phyloP scores from a whole-genome alignment of 2,888 invertebrate species.

The Drosophila planitibia region DNA sequence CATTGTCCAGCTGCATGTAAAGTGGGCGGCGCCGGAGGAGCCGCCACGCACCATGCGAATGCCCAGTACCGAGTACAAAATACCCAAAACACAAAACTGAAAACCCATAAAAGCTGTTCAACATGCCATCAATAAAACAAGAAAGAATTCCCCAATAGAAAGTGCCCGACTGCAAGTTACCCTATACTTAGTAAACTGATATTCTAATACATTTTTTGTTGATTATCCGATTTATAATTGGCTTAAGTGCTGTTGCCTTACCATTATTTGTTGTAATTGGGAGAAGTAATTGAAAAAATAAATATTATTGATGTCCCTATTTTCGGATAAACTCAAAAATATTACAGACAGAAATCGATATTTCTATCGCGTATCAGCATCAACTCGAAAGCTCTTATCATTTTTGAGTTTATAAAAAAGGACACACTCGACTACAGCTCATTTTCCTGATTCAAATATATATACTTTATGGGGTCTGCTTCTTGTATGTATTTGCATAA shows the following conservation, averaged over 20 bases:
- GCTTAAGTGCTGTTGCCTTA: background rate
- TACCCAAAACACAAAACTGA: constrained; percentile 43
- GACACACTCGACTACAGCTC: background rate
- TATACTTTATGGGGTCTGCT: background rate
- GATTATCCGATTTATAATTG: background rate
- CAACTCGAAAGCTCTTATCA: background rate
- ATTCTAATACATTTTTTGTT: background rate
- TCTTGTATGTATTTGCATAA: background rate
- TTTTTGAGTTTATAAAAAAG: background rate
- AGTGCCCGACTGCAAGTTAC: background rate
- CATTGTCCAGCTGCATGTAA: constrained; percentile 55
- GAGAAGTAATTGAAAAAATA: background rate
- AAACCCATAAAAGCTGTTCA: constrained; percentile 80
- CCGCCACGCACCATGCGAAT: constrained; percentile 30
- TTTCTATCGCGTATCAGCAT: background rate
- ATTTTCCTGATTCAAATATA: background rate
- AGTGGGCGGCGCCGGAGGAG: constrained; percentile 67
- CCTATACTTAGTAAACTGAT: background rate
- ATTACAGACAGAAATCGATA: background rate
- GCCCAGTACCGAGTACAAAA: constrained; percentile 2
- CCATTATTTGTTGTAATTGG: background rate
- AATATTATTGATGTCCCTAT: background rate
- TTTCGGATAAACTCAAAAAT: background rate
- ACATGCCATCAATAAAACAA: constrained; percentile 77
- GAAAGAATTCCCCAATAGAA: background rate